Evolutionary conservation across 2,797 vertebrate species (phyloP), one percentile per base, ranked within the genome.

Genomic region (Danio tinwini): DNA sequence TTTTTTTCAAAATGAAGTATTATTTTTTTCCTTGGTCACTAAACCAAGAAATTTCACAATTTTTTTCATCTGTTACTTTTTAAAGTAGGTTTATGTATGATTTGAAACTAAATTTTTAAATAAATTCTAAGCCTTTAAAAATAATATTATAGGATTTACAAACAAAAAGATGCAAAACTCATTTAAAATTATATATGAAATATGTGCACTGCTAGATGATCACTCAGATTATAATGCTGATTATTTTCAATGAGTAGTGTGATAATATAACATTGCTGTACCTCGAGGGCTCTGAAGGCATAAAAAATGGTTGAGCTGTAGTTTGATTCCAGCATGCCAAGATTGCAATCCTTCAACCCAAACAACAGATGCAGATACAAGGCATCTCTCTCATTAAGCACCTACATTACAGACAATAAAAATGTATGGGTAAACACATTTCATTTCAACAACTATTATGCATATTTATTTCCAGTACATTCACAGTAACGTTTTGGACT

Each of bases 331-430:
- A 98, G 87, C 0, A 86, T 93, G 7, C 81, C 94, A 59, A 98
- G 88, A 0, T 65, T 88, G 0, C 89, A 88, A 73, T 90, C 90
- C 86, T 86, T 94, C 76, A 98, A 89, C 0, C 95, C 95, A 11
- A 95, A 95, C 50, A 98, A 92, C 14, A 98, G 92, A 85, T 96
- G 95, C 68, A 95, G 79, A 72, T 96, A 95, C 68, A 96, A 91
- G 0, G 91, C 76, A 0, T 94, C 91, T 0, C 87, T 88, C 81
- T 93, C 90, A 84, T 89, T 88, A 62, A 87, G 84, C 65, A 93
- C 88, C 93, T 92, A 0, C n/a, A 67, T 42, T 92, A 0, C 16
- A 68, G 40, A 72, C 1, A 29, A n/a, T n/a, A n/a, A n/a, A n/a
- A n/a, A n/a, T n/a, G n/a, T n/a, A n/a, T 10, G 8, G 47, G 68